These are phyloP conservation scores for Sebastolobus altivelis DNA, from an alignment of 2,797 vertebrate species.

Conservation along the genomic window DNA sequence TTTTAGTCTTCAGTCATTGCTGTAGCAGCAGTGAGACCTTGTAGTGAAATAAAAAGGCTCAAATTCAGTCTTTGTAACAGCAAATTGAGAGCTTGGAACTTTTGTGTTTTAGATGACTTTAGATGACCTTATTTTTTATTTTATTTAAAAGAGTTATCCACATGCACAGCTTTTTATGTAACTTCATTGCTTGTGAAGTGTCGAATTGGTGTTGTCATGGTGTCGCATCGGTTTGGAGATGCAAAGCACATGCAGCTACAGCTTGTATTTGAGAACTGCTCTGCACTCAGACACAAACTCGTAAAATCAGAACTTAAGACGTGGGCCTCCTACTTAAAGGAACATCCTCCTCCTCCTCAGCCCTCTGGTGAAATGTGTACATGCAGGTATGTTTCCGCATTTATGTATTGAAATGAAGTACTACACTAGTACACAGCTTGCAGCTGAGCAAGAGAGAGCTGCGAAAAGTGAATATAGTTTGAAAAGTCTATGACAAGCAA, in stretches of 20 bases:
- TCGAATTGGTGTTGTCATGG: background rate
- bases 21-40: background rate
- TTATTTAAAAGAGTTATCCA: background rate
- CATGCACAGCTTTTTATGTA: background rate
- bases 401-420: background rate
- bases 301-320: too few relatives aligned
- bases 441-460: background rate
- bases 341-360: background rate
- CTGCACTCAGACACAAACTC: too few relatives aligned
- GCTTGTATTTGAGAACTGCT: background rate
- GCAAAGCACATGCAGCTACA: conserved; percentile 10
- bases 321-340: background rate
- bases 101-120: background rate
- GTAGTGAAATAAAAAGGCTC: background rate
- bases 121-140: background rate
- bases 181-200: background rate
- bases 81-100: background rate
- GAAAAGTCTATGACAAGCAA: conserved; percentile 8
- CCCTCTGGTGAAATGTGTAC: background rate
- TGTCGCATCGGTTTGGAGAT: background rate
- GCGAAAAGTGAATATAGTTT: background rate
- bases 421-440: background rate
- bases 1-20: conserved; percentile 3
- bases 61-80: background rate
- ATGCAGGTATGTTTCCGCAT: background rate